Percentiles rank a stretch among this genome's conserved stretches.
Evolutionary conservation across 2,888 invertebrate genomes (phyloP).

Genomic region (Ommatoiulus sabulosus): DNA sequence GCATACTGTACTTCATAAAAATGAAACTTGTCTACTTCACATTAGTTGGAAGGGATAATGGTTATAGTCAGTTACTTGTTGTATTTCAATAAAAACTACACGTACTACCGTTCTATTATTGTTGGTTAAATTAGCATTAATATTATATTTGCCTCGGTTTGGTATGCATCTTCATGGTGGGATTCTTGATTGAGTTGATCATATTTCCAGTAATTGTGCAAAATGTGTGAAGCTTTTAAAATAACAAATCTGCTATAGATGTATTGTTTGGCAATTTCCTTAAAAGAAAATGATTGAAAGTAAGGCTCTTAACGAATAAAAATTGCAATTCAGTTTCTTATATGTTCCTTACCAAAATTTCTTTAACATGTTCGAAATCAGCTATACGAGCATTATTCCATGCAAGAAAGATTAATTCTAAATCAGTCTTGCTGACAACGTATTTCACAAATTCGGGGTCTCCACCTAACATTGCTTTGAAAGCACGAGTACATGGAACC

Average conservation of each 20-base stretch:
- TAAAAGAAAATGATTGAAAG: background rate
- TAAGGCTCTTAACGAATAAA: too few relatives aligned
- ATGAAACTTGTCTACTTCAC: too few relatives aligned
- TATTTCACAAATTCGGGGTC: background rate
- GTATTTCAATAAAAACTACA: too few relatives aligned
- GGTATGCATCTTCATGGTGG: background rate
- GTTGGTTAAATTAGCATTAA: too few relatives aligned
- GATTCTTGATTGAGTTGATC: background rate
- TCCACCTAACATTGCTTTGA: background rate
- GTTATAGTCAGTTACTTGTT: too few relatives aligned
- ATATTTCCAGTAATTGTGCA: background rate
- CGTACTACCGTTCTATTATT: too few relatives aligned
- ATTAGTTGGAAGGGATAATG: too few relatives aligned
- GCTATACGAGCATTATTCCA: constrained; percentile 25
- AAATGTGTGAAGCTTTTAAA: background rate
- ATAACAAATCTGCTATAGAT: background rate
- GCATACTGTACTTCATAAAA: too few relatives aligned
- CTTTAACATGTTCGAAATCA: background rate
- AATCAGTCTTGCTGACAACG: background rate
- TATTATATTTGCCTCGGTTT: background rate
- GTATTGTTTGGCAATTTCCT: background rate
- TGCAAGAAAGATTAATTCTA: background rate
- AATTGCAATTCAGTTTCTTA: too few relatives aligned
- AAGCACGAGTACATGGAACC: background rate
- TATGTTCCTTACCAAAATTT: constrained; percentile 17